Conservation (phyloP, 1,140 invertebrate species). For the Chironomus tepperi region DNA sequence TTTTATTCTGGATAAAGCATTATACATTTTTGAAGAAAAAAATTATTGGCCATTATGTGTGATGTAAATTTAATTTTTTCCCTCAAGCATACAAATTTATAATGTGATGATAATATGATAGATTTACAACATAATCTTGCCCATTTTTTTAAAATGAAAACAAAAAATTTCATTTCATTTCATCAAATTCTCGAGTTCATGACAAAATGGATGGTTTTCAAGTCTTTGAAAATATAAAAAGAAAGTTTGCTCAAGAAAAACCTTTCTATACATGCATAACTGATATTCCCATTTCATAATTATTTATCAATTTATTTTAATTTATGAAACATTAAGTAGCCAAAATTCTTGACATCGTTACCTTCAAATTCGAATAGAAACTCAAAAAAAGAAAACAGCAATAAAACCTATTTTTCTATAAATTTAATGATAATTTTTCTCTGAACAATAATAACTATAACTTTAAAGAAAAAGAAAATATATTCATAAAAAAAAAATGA, state of each 20-base stretch:
- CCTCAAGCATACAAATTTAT: background rate
- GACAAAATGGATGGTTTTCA: background rate
- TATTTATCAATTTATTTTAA: background rate
- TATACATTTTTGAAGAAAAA: background rate
- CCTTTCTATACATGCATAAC: too few relatives aligned
- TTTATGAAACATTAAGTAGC: background rate
- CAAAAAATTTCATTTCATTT: background rate
- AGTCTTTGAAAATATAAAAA: background rate
- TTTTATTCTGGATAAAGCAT: background rate
- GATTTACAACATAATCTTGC: background rate
- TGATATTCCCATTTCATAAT: background rate
- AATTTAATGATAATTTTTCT: too few relatives aligned
- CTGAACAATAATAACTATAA: background rate
- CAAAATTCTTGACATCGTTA: background rate
- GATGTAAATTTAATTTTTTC: background rate
- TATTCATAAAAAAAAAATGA: background rate
- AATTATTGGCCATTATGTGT: background rate
- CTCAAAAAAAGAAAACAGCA: too few relatives aligned
- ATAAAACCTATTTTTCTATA: too few relatives aligned
- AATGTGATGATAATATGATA: conserved; percentile 2
- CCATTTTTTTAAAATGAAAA: background rate
- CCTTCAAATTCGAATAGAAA: too few relatives aligned
- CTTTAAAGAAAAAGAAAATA: background rate
- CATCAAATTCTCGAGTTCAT: background rate
- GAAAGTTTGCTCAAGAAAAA: background rate